phyloP scores from a whole-genome alignment of 2,113 vertebrate species.

The Pitta sordida region DNA sequence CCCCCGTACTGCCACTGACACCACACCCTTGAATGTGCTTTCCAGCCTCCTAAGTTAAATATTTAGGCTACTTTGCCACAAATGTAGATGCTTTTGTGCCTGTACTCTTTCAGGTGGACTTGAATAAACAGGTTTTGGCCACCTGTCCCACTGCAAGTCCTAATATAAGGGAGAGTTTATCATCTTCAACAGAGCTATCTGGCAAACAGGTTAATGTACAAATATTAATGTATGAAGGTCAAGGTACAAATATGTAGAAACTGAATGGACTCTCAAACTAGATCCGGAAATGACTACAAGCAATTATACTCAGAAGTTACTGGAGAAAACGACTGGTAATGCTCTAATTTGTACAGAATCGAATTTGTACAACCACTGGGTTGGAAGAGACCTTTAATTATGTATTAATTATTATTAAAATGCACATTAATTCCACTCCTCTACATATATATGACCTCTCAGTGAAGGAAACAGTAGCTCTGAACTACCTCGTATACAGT shows the following conservation, averaged over 20 bases:
- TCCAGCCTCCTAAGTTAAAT: not conserved
- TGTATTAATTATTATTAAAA: not conserved
- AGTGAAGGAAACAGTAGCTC: not conserved
- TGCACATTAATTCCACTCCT: not conserved
- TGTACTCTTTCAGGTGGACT: not conserved
- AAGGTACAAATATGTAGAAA: not conserved
- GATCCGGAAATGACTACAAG: not conserved
- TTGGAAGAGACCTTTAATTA: not conserved
- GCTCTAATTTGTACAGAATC: not conserved
- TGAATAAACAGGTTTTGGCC: not conserved
- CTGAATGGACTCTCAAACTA: not conserved
- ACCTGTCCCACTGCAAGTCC: fast-evolving
- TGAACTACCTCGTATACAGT: not conserved
- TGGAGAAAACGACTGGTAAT: not conserved
- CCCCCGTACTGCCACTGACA: not conserved
- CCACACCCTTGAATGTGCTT: fast-evolving
- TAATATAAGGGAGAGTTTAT: not conserved
- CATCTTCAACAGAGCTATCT: not conserved
- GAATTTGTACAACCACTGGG: too few relatives aligned
- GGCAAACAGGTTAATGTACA: not conserved
- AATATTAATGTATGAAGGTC: not conserved
- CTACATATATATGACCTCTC: not conserved
- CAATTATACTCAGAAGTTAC: not conserved
- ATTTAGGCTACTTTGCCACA: not conserved
- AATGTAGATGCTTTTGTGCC: not conserved